Conservation (phyloP, 2,888 invertebrate genomes). For the Megastigmus dorsalis region DNA sequence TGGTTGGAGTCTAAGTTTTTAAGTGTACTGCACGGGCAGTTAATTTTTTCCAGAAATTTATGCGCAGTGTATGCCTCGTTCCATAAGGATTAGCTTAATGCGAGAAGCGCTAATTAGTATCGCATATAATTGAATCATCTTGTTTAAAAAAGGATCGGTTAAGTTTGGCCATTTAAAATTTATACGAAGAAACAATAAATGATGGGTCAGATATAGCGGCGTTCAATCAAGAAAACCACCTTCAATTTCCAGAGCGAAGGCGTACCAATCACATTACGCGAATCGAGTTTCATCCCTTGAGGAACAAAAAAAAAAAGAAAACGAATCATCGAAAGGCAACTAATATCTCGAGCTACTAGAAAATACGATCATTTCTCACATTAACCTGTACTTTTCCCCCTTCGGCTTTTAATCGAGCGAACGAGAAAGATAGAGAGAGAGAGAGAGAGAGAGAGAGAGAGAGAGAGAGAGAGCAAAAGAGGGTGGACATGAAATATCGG, state of each 20-base stretch:
- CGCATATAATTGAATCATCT: neutral
- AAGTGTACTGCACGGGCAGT: neutral
- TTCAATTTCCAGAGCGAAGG: neutral
- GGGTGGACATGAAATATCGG: constrained; percentile 37
- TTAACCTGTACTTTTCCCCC: neutral
- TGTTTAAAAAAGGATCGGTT: neutral
- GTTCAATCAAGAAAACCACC: constrained; percentile 31
- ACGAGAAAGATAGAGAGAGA: too few relatives aligned
- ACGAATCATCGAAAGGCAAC: constrained; percentile 16
- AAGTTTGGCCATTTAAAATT: neutral
- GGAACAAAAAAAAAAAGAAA: too few relatives aligned
- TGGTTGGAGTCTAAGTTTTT: neutral
- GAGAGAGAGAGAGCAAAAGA: too few relatives aligned
- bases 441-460: too few relatives aligned
- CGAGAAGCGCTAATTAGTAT: neutral
- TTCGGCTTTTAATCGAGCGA: constrained; percentile 21
- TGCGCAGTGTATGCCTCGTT: neutral
- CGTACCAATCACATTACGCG: constrained; percentile 22
- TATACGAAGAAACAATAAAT: constrained; percentile 15
- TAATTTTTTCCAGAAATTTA: constrained; percentile 1
- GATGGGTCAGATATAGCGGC: too few relatives aligned
- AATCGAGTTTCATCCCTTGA: constrained; percentile 31
- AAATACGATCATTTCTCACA: constrained; percentile 34
- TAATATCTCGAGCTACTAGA: constrained; percentile 21
- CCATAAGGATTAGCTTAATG: neutral